These are phyloP conservation scores for Orycteropus afer DNA, from an alignment of 2,113 vertebrate species.

Conservation along the genomic window DNA sequence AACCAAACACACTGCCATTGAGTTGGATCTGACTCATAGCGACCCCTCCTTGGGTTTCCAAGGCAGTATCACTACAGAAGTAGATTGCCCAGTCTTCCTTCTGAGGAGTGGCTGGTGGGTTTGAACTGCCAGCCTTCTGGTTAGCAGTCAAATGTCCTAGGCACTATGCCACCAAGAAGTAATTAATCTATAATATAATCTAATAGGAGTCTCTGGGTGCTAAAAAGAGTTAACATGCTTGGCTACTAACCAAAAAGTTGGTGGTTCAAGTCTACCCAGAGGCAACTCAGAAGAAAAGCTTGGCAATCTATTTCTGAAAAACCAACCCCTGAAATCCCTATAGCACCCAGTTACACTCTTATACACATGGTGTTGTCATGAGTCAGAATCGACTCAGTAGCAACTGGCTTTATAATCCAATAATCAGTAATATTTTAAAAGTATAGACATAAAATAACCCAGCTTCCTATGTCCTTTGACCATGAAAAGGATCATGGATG, in stretches of 20 bases:
- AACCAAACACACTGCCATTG: no score
- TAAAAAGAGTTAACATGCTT: neutral
- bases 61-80: no score
- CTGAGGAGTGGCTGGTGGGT: no score
- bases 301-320: neutral
- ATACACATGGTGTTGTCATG: neutral
- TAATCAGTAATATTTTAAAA: neutral
- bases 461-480: neutral
- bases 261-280: neutral
- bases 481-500: neutral
- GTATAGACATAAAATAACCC: neutral
- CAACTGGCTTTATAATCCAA: neutral
- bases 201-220: neutral
- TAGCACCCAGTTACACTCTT: neutral
- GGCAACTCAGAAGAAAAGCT: neutral
- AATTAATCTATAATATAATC: neutral
- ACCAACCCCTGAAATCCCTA: neutral
- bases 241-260: neutral
- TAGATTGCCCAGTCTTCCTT: no score
- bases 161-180: no score
- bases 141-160: no score
- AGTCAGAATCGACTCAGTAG: no score
- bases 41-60: no score
- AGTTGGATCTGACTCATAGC: no score
- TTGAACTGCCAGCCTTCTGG: no score